Base-by-base conservation (phyloP, 2,113 vertebrate species). In the Mesitornis unicolor region DNA sequence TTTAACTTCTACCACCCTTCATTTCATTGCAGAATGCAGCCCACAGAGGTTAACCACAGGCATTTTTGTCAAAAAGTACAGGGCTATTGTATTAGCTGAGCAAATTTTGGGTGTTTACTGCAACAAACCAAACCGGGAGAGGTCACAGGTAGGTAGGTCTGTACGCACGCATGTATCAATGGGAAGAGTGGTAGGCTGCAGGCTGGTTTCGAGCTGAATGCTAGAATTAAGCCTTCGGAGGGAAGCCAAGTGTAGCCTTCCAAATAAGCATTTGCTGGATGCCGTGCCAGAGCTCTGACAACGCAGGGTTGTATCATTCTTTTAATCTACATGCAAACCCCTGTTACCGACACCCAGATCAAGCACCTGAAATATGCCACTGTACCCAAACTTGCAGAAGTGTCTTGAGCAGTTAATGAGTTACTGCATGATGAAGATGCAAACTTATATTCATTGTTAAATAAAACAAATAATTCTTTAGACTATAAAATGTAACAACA, bases 41-140 rank as follows among this genome's bases (percentile, higher is more conserved):
- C 95, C 93, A 53, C 83, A 95, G 83, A 90, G 93, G 92, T 94
- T 95, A 96, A 92, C 95, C 92, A 90, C 90, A 89, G 69, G 71
- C 10, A 0, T 51, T 76, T 86, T 64, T 53, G 48, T 56, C 89
- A 47, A 7, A 73, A 85, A 88, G 42, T 4, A 47, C 64, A 67
- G 31, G 78, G 85, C 79, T 78, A 5, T 85, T 84, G 70, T 84
- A 67, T 84, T 43, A 88, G 60, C 90, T 33, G 85, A 87, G 83
- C 95, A 84, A 70, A 92, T 90, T 47, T 80, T 16, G 36, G 71
- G 26, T 68, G 79, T 60, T 86, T 25, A 11, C 15, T 36, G 73
- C 64, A 86, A 51, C 71, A 63, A 8, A 92, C n/a, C 50, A 48
- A 47, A 33, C 6, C 0, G 3, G 78, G 33, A 63, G 59, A 88